A percentile compares a stretch with the other conserved stretches of the same genome.
These are phyloP conservation scores for Dynastes tityus DNA, from an alignment of 2,888 invertebrate species.

Conservation along the genomic window DNA sequence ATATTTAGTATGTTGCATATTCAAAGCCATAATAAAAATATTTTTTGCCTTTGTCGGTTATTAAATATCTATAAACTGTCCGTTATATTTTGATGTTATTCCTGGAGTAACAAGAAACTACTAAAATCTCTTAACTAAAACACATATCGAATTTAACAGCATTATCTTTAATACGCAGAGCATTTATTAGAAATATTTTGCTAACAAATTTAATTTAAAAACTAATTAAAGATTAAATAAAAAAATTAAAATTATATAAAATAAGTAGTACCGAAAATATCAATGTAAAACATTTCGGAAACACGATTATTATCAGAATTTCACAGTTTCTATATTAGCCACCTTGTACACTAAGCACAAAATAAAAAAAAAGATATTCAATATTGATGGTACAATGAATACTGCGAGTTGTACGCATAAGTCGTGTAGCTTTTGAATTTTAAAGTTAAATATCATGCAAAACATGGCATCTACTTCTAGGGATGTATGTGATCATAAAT, in stretches of 20 bases:
- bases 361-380: not conserved
- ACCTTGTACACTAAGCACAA: conserved; percentile 18
- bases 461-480: conserved; percentile 30
- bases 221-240: not conserved
- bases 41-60: no score
- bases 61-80: no score
- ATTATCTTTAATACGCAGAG: not conserved
- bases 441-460: conserved; percentile 40
- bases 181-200: conserved; percentile 15
- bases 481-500: conserved; percentile 1
- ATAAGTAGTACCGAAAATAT: conserved; percentile 2
- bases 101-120: no score
- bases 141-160: no score
- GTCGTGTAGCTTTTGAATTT: conserved; percentile 17
- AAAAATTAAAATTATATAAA: not conserved
- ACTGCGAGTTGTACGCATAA: conserved; percentile 7
- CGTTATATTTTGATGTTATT: no score
- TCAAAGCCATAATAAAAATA: not conserved
- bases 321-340: not conserved
- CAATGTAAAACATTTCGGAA: not conserved
- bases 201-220: conserved; percentile 3
- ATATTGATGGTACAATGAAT: not conserved
- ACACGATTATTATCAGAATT: conserved; percentile 4
- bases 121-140: no score
- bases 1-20: not conserved